Evolutionary conservation across 2,113 vertebrate species (phyloP).

Genomic region (Lophotis ruficrista): DNA sequence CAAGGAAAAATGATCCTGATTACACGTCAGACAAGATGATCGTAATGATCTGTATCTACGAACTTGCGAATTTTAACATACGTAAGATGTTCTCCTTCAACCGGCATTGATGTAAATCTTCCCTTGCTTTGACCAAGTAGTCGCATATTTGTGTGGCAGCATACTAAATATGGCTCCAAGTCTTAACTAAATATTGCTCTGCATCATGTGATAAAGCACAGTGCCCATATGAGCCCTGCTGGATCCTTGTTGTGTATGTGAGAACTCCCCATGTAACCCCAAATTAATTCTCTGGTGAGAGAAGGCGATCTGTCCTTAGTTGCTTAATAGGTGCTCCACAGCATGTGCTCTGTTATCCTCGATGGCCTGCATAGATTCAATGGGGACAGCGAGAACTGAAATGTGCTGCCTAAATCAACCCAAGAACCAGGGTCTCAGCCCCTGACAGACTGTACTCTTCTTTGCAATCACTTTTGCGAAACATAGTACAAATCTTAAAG

Average conservation of each 20-base stretch:
- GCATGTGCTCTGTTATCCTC: not conserved
- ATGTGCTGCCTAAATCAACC: not conserved
- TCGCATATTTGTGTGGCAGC: not conserved
- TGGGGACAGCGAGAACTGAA: not conserved
- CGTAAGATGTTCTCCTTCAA: not conserved
- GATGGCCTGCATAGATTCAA: not conserved
- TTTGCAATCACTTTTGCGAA: not conserved
- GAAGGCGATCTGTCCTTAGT: not conserved
- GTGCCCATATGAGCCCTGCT: rapidly evolving
- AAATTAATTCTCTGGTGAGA: not conserved
- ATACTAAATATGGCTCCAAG: not conserved
- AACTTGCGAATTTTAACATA: not conserved
- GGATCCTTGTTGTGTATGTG: not conserved
- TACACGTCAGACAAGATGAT: not conserved
- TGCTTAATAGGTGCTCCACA: not conserved
- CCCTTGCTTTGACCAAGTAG: not conserved
- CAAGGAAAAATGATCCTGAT: not conserved
- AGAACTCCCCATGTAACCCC: not conserved
- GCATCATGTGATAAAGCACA: not conserved
- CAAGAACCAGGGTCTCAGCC: not conserved
- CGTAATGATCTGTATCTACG: not conserved
- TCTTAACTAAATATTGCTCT: not conserved
- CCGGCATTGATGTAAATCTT: not conserved
- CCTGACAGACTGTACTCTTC: not conserved
- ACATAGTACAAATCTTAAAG: not conserved